Base-by-base conservation (phyloP, 2,797 vertebrate genomes). In the Lagocephalus sceleratus region DNA sequence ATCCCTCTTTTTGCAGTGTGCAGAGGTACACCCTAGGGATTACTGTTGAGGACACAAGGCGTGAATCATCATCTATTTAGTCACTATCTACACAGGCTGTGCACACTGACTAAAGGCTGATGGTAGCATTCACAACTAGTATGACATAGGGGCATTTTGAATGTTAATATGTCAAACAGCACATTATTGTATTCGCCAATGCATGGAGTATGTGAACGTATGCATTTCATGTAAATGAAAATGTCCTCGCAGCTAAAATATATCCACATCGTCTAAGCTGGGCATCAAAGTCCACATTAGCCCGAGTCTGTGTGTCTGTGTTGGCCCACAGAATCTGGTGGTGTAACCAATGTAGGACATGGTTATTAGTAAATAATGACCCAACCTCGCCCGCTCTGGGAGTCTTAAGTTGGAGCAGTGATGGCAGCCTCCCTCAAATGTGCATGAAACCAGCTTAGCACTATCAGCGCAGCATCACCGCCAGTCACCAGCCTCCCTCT, bases 401-500 rank as follows among this genome's bases (percentile, higher is more conserved):
- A 81, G 77, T 65, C 83, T 84, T 78, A 74, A 79, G 78, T 83
- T 63, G 73, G 78, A 81, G 74, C 54, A 72, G 82, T 68, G 80
- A 76, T 52, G 79, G 79, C 73, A 76, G 82, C 65, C 73, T 78
- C 71, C 74, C 79, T 86, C 79, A 85, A 86, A 87, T 84, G 86
- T 83, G 84, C 86, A 82, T 85, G 82, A 88, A 86, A 85, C 79
- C 72, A 61, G 86, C 84, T 87, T 84, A 83, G 81, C 22, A 69
- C 74, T 89, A 90, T 91, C 88, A 73, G 77, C 60, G 54, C 73
- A 75, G 74, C 86, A 89, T 91, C 88, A 71, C 67, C 74, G 75
- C 77, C 88, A 85, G 85, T 87, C 87, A 88, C 87, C 85, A 84
- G 73, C 81, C 79, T 76, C 78, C 76, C 79, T 87, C 79, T 87